These are phyloP conservation scores for Polyergus mexicanus DNA, from an alignment of 1,140 invertebrate species.

Conservation along the genomic window DNA sequence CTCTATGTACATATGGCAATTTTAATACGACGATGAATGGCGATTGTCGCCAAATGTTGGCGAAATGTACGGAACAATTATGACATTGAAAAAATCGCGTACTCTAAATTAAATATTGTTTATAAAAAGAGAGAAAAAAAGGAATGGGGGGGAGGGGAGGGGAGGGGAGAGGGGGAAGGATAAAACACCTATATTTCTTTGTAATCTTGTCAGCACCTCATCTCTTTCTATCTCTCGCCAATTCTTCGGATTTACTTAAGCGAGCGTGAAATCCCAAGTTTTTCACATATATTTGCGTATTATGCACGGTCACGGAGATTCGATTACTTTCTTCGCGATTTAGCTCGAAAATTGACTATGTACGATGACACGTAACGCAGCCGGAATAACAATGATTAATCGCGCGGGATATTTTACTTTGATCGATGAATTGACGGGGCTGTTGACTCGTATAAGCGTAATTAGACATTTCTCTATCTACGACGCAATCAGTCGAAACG, in stretches of 20 bases:
- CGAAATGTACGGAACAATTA: constrained; percentile 13
- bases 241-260: background rate
- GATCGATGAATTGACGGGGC: constrained; percentile 47
- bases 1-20: constrained; percentile 19
- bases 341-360: constrained; percentile 22
- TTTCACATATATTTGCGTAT: background rate
- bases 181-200: background rate
- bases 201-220: constrained; percentile 19
- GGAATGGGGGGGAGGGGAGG: no score
- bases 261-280: background rate
- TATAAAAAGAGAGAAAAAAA: background rate
- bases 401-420: constrained; percentile 21
- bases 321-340: background rate
- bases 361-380: background rate
- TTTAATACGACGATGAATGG: constrained; percentile 63
- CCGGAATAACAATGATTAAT: constrained; percentile 48
- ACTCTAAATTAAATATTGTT: constrained; percentile 28
- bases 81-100: background rate
- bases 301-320: background rate
- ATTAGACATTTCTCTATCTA: constrained; percentile 42
- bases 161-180: no score
- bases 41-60: background rate
- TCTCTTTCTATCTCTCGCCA: background rate
- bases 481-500: constrained; percentile 39
- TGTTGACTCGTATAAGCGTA: constrained; percentile 50